Percentiles rank a stretch among this genome's conserved stretches.
Conservation (phyloP, 2,888 invertebrate genomes). For the Andrena camellia region DNA sequence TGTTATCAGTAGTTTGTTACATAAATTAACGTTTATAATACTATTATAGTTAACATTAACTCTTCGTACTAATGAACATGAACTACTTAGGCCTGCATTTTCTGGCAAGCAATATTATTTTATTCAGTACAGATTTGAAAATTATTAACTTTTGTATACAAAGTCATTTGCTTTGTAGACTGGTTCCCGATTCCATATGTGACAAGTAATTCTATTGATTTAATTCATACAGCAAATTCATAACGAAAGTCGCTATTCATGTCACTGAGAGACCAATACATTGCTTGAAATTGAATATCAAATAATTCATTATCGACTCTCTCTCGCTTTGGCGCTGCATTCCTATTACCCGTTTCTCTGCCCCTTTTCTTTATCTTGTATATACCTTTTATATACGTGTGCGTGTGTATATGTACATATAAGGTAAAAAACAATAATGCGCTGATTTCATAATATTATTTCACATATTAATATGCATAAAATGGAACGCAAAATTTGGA, state of each 20-base stretch:
- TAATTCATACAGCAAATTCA: conserved; percentile 7
- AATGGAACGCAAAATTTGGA: not conserved
- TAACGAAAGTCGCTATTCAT: not conserved
- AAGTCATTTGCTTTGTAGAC: conserved; percentile 4
- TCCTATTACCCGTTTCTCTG: conserved; percentile 38
- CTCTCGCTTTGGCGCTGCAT: conserved; percentile 52
- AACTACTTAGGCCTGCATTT: not conserved
- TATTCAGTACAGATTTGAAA: not conserved
- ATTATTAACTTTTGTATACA: conserved; percentile 7
- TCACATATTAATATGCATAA: conserved; percentile 8
- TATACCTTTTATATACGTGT: conserved; percentile 35
- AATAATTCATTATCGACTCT: conserved; percentile 46
- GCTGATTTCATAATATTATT: conserved; percentile 38
- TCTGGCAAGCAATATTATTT: not conserved
- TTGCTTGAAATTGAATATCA: conserved; percentile 34
- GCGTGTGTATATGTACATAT: conserved; percentile 16
- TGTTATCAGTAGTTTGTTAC: conserved; percentile 19
- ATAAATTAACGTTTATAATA: conserved; percentile 14
- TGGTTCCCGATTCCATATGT: conserved; percentile 32
- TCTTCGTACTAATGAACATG: conserved; percentile 7
- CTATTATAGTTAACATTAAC: conserved; percentile 17
- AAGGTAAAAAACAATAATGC: conserved; percentile 25
- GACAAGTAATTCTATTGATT: conserved; percentile 32
- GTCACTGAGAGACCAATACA: not conserved
- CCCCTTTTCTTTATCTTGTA: conserved; percentile 31